Conservation (phyloP, 2,113 vertebrate genomes). For the Mola mola region DNA sequence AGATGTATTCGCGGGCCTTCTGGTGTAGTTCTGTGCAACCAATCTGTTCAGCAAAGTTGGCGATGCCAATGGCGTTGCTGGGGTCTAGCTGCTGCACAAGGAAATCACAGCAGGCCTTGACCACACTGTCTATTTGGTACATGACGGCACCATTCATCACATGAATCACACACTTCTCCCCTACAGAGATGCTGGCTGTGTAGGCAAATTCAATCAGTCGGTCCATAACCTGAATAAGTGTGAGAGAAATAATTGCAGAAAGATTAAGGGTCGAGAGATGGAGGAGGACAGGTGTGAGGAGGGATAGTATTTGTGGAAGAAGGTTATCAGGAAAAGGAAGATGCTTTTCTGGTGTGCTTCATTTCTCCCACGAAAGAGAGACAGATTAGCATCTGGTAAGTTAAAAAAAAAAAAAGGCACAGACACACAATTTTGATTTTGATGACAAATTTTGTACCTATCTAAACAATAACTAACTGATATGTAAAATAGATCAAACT, state of each 20-base stretch:
- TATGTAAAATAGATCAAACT: slow-evolving; percentile 5
- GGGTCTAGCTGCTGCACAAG: slow-evolving; percentile 93
- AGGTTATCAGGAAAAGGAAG: no score
- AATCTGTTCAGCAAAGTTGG: slow-evolving; percentile 94
- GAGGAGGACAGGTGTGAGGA: not conserved
- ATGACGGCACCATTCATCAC: slow-evolving; percentile 96
- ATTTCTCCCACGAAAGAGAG: not conserved
- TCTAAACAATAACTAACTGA: no score
- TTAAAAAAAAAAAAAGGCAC: no score
- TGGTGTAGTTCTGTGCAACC: slow-evolving; percentile 90
- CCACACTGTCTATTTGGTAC: slow-evolving; percentile 98
- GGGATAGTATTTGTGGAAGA: no score
- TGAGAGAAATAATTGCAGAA: no score
- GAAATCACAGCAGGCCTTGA: slow-evolving; percentile 93
- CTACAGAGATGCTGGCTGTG: slow-evolving; percentile 93
- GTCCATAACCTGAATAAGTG: slow-evolving; percentile 93
- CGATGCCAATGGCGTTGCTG: slow-evolving; percentile 96
- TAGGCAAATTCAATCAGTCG: slow-evolving; percentile 93
- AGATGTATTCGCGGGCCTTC: slow-evolving; percentile 93
- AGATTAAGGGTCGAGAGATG: not conserved
- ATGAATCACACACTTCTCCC: slow-evolving; percentile 93
- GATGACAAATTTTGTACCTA: no score
- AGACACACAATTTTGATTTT: no score
- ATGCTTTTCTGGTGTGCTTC: not conserved
- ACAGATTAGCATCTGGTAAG: slow-evolving; percentile 12